phyloP scores from a whole-genome alignment of 2,113 vertebrate genomes.

The Seriola dumerili region DNA sequence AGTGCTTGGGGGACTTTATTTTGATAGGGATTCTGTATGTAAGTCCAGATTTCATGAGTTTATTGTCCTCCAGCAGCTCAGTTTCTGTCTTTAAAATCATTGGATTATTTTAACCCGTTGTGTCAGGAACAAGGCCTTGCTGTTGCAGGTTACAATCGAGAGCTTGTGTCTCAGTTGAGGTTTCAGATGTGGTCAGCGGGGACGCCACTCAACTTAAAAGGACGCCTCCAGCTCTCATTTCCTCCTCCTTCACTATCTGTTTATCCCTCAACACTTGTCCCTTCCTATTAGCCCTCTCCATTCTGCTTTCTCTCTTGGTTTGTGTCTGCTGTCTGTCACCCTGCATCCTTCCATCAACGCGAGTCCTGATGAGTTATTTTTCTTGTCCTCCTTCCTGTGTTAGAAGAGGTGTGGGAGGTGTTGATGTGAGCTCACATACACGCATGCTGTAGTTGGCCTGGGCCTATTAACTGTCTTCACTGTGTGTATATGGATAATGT shows the following conservation, averaged over 20 bases:
- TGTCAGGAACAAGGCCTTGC: conserved; percentile 56
- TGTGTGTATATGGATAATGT: conserved; percentile 11
- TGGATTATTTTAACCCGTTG: conserved; percentile 43
- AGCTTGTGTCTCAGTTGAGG: conserved; percentile 54
- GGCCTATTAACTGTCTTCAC: conserved; percentile 10
- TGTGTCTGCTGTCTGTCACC: conserved; percentile 62
- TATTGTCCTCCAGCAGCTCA: neutral
- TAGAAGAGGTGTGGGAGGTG: conserved; percentile 47
- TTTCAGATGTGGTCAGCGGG: conserved; percentile 56
- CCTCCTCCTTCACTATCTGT: conserved; percentile 64
- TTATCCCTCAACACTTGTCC: conserved; percentile 65
- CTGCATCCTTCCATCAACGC: conserved; percentile 54
- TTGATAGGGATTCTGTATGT: neutral
- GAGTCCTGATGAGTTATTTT: conserved; percentile 26
- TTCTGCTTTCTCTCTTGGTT: conserved; percentile 53
- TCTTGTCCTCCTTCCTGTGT: conserved; percentile 45
- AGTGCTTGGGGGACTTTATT: neutral
- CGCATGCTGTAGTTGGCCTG: conserved; percentile 14
- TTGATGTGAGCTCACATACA: conserved; percentile 32
- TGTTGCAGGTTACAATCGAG: conserved; percentile 34
- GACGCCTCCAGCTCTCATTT: conserved; percentile 56
- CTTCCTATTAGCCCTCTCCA: conserved; percentile 51
- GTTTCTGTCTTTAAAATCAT: conserved; percentile 21
- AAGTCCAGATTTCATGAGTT: conserved; percentile 3
- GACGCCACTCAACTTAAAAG: conserved; percentile 50